These are phyloP conservation scores for Papilio gigon DNA, from an alignment of 2,888 invertebrate species.

Conservation along the genomic window DNA sequence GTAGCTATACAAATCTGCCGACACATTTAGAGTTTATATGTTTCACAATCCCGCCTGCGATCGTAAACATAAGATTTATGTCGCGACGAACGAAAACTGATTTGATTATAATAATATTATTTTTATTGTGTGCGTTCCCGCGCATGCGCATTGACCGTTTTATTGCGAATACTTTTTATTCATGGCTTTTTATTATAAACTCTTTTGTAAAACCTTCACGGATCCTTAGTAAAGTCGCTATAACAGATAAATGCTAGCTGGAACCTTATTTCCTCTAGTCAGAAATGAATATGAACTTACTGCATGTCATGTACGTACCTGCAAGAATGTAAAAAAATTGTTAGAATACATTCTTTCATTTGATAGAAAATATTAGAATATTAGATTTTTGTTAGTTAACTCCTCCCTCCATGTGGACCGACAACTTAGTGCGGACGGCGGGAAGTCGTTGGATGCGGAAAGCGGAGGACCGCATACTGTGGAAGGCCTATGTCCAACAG, in stretches of 20 bases:
- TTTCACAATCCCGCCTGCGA: slow-evolving; percentile 31
- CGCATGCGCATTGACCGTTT: slow-evolving; percentile 24
- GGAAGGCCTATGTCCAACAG: too few relatives aligned
- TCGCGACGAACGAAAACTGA: slow-evolving; percentile 29
- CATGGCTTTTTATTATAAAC: slow-evolving; percentile 6
- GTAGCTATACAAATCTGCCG: neutral
- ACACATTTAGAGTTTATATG: neutral
- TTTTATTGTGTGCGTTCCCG: slow-evolving; percentile 29
- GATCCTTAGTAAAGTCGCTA: neutral
- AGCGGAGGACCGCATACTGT: too few relatives aligned
- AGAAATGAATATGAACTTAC: neutral
- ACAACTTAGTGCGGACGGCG: too few relatives aligned
- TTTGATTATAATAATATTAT: slow-evolving; percentile 26
- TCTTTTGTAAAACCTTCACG: slow-evolving; percentile 29
- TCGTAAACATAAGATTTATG: slow-evolving; percentile 36
- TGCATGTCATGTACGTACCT: slow-evolving; percentile 14
- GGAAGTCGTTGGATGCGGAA: too few relatives aligned
- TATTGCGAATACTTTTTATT: slow-evolving; percentile 38
- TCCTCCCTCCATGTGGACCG: too few relatives aligned
- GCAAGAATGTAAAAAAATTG: slow-evolving; percentile 3
- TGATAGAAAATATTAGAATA: too few relatives aligned
- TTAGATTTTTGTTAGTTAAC: too few relatives aligned
- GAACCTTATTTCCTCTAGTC: neutral
- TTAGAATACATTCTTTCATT: neutral
- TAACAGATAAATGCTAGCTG: neutral